Evolutionary conservation across 2,113 vertebrate species (phyloP), one percentile per base, ranked within the genome.

Genomic region (Serinus canaria): DNA sequence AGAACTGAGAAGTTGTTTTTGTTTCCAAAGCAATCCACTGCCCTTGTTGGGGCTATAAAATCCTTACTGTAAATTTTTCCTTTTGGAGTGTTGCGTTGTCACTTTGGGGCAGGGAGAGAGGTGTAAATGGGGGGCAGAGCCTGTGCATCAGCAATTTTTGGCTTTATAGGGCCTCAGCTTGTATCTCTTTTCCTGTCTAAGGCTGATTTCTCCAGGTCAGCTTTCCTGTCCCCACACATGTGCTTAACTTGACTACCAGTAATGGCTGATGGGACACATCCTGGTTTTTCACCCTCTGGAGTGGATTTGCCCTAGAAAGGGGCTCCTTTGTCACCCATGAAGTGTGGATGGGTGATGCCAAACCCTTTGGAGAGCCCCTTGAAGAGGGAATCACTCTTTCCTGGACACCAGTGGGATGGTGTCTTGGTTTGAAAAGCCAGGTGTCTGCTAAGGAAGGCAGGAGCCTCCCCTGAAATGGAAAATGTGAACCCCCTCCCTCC

Each of bases 161-260:
- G 22, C 31, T 68, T 68, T 68, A 9, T 27, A 18, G 53, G 58
- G 25, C 59, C 49, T 59, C 25, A 24, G 28, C 33, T 94, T 0
- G 0, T 30, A 8, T 63, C 15, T 64, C 22, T 22, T 76, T 70
- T 73, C 59, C 44, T 68, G 5, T 11, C 37, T 16, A 1, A 18
- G 53, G 41, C 10, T 81, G 35, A 35, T 22, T 74, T 66, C 21
- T 81, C 50, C 27, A 39, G 23, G 3, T 56, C 8, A 15, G 0
- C 21, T 63, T 43, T 37, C 10, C 13, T 94, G 33, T 35, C n/a
- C n/a, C 27, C 24, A 13, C 18, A 23, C 3, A n/a, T 0, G 0
- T 21, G 22, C 17, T 39, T 47, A 41, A 25, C 31, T 49, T 66
- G 52, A 15, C 19, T 16, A 24, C 23, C 7, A 5, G 0, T 39